These are phyloP conservation scores for Drosophila antonietae DNA, from an alignment of 2,888 invertebrate genomes.

Conservation along the genomic window DNA sequence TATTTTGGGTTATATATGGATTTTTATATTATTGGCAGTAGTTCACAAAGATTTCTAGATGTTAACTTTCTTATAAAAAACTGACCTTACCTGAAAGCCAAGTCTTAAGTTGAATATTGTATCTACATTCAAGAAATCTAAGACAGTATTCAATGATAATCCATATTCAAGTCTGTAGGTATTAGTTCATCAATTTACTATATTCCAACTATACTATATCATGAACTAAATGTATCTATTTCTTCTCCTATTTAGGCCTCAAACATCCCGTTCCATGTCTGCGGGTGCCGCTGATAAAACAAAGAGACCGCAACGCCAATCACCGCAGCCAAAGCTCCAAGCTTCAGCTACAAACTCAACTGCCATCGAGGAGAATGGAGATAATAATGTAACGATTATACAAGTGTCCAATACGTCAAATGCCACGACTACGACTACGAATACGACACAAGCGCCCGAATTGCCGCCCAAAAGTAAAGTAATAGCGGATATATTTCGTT, in stretches of 20 bases:
- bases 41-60: not conserved
- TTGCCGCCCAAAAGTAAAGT: constrained; percentile 71
- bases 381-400: constrained; percentile 87
- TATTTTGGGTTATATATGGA: not conserved
- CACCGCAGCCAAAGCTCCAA: constrained; percentile 44
- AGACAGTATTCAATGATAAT: not conserved
- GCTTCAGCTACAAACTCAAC: constrained; percentile 26
- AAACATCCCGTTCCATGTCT: constrained; percentile 83
- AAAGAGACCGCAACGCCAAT: constrained; percentile 61
- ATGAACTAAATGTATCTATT: not conserved
- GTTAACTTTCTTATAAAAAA: not conserved
- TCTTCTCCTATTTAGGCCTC: constrained; percentile 64
- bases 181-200: not conserved
- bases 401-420: constrained; percentile 85
- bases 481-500: constrained; percentile 81
- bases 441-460: constrained; percentile 66
- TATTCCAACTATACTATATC: not conserved
- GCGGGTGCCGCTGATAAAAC: constrained; percentile 80
- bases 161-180: not conserved
- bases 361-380: constrained; percentile 49
- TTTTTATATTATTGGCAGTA: not conserved
- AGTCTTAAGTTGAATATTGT: no score
- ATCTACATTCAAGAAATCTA: not conserved
- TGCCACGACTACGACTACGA: constrained; percentile 32
- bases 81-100: not conserved